Base-by-base conservation (phyloP, 2,113 vertebrate genomes). In the Urocolius indicus region DNA sequence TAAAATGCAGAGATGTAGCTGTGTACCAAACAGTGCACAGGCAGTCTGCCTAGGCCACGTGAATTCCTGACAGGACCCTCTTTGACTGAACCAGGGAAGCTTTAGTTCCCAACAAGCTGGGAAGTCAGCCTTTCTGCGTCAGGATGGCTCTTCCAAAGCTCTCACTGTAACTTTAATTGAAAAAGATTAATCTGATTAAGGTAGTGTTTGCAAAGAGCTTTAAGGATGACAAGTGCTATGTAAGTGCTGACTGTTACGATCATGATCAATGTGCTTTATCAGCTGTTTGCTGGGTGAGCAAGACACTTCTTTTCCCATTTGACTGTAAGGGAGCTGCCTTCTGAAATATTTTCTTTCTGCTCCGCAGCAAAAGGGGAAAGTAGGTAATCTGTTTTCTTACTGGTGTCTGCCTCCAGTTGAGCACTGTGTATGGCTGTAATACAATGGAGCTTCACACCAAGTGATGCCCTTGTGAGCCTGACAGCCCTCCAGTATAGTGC, bases 231-330 rank as follows among this genome's bases (percentile, higher is more conserved):
- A 87, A 85, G 22, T 94, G 84, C 94, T 49, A 19, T 41, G 90
- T 85, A 89, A 96, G 84, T 77, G 94, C 96, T 97, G 95, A 94
- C 71, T 84, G 3, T 15, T 68, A 11, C 34, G 93, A 91, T 94
- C 43, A 3, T 67, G 89, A 75, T 67, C 43, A 71, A 95, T 94
- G 2, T 15, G 84, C 87, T 83, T 88, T 63, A 67, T 95, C 89
- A 95, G 96, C 93, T 91, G 38, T 71, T 91, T 48, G 51, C 45
- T 36, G 72, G 75, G 73, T 87, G 78, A 86, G 65, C 67, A 85
- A 93, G 93, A 36, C 38, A 52, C 9, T 32, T 62, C 36, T 38
- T 18, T 2, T 11, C 22, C n/a, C 5, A 7, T 85, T 78, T 55
- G 65, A 32, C 19, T 54, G 34, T 15, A 14, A 63, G 57, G 34